Evolutionary conservation across 1,140 invertebrate species (phyloP), one percentile per base, ranked within the genome.

Genomic region (Popillia japonica): DNA sequence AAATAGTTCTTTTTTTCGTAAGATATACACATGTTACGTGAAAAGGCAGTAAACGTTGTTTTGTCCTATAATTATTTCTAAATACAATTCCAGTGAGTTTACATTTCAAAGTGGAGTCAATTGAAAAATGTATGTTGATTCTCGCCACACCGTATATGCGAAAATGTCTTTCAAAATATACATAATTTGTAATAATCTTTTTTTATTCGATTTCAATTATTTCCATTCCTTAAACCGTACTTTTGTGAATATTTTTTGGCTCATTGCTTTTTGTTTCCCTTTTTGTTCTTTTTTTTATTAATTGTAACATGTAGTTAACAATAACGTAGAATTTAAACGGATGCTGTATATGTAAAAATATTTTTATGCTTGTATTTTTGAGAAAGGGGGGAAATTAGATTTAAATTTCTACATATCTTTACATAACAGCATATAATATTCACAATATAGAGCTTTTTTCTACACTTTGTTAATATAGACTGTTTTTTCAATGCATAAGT

Each of bases 401-500:
- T 9, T 68, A 14, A 68, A 68, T 34, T 34, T 4, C 27, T 34
- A 34, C 27, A 34, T 34, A 68, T 68, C 22, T 68, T 34, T 68
- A 68, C 22, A 68, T 27, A 27, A 34, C 27, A 22, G 61, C 61
- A 68, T 34, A 3, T 68, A 22, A 68, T 68, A 68, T 68, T 68
- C 61, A 68, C 61, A 68, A 17, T 6, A 55, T 68, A 68, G 61
- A 55, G 41, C 41, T 48, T 76, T 48, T 44, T 76, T 41, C 75
- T 44, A 76, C 75, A 48, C 41, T 76, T 76, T 7, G 48, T 55
- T 44, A 48, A 42, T 76, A 42, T 27, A 48, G 22, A 76, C 23
- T 76, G 41, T 48, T 76, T 76, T 34, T 41, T 76, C 44, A 76
- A 44, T 44, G 75, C 41, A 34, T 76, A 76, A 76, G 41, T 76